Evolutionary conservation across 1,140 invertebrate species (phyloP), one percentile per base, ranked within the genome.

Genomic region (Philopotamus ludificatus): DNA sequence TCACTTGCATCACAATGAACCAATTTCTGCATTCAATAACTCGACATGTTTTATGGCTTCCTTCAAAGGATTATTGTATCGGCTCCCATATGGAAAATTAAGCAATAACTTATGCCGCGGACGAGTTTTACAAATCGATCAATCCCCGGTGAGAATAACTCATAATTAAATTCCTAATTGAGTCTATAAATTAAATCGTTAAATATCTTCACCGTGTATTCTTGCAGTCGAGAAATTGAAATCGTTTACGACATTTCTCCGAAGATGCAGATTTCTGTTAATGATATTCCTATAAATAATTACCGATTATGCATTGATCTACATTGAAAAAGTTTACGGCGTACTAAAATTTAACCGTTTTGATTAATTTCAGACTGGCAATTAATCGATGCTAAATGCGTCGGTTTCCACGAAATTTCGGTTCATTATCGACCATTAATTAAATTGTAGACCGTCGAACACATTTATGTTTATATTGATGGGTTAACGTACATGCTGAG

Each of bases 31-130:
- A 16, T 47, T 7, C 10, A 47, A 47, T 47, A 47, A 9, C 10
- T 47, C 8, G 18, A 34, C 12, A 34, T 4, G 28, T 16, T 47
- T 16, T 16, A 47, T 12, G 10, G 10, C 44, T 15, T 20, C 44
- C 44, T 47, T 34, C 4, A 47, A 15, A 20, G 10, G 44, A 16
- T 47, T 47, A 47, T 20, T 34, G 4, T 20, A 47, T 47, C 3
- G 8, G 8, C 4, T 47, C 18, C 44, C 4, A 47, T 47, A 47
- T 47, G 44, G 44, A 47, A 20, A 47, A 47, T 47, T 7, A 47
- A 47, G 44, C 44, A 47, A 47, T 47, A 47, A 47, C 18, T 47
- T 47, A 47, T 47, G 18, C 18, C 15, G 15, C 15, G 44, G 18
- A 20, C 44, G 15, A 47, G 8, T 47, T 47, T 47, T 47, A 15